Evolutionary conservation across 2,113 vertebrate species (phyloP), one percentile per base, ranked within the genome.

Genomic region (Colossoma macropomum): DNA sequence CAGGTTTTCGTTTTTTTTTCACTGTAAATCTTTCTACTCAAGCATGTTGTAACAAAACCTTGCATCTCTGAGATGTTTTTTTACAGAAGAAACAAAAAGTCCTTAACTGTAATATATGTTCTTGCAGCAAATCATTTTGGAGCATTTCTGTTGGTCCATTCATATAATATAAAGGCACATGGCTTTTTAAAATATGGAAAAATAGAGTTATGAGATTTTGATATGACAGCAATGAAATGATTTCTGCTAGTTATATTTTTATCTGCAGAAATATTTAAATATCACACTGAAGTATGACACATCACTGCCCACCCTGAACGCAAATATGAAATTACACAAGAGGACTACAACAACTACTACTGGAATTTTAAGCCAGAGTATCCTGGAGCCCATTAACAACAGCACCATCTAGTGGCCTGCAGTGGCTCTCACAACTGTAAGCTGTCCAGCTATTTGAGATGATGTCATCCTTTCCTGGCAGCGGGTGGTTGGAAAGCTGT

Each of bases 341-440:
- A 81, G 45, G 28, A 81, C 21, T 34, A n/a, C 28, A 83, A 71
- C 60, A 52, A 52, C 50, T 17, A 2, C 56, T 21, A 59, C 34
- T 23, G 21, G 10, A 74, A 45, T 19, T 60, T 69, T 34, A 32
- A 54, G 28, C 15, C 62, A 19, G 7, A 15, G 23, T 21, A 48
- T 69, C 60, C n/a, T 52, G 41, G 50, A 28, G 45, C 48, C 48
- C 27, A 75, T 81, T 50, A 73, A 69, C 82, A 84, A 60, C 65
- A 62, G 3, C 71, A 2, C 89, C 52, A 90, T 90, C 93, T 91
- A 90, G 89, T 92, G 92, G 87, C 38, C 70, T 27, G 10, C 50
- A 41, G 21, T 9, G 21, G 84, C 15, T 8, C 27, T 45, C 48
- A 62, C 59, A 76, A 9, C 77, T 84, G 73, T 45, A 68, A 60